These are phyloP conservation scores for Chaetophractus vellerosus DNA, from an alignment of 2,797 vertebrate species.

Conservation along the genomic window DNA sequence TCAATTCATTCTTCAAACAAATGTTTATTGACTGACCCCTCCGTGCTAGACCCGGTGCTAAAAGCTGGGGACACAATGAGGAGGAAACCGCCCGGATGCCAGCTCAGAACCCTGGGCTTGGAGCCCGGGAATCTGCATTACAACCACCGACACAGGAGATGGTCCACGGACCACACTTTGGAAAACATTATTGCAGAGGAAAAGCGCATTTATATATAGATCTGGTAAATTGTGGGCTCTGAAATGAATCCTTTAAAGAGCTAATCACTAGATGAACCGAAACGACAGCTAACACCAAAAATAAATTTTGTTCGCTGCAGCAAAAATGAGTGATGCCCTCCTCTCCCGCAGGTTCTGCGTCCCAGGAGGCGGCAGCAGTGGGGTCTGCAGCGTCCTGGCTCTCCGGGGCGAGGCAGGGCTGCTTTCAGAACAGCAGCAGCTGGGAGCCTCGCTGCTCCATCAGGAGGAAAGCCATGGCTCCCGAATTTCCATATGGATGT, in stretches of 20 bases:
- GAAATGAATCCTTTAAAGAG: constrained; percentile 1
- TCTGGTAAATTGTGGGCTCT: background rate
- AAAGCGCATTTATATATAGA: background rate
- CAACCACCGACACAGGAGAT: accelerated
- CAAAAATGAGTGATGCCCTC: background rate
- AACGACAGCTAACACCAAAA: background rate
- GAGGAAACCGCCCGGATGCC: background rate
- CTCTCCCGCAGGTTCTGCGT: accelerated
- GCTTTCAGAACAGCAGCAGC: constrained; percentile 4
- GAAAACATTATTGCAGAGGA: background rate
- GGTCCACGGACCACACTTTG: background rate
- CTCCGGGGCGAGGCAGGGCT: background rate
- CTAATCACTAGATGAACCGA: background rate
- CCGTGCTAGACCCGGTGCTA: background rate
- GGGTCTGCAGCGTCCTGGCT: background rate
- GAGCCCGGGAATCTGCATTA: background rate
- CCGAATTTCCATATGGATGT: constrained; percentile 67
- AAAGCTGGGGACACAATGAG: background rate
- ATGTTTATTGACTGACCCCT: background rate
- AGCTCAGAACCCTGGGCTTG: background rate
- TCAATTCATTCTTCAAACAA: background rate
- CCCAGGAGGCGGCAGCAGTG: background rate
- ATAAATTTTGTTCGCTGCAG: background rate
- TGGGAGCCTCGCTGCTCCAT: background rate
- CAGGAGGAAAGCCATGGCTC: constrained; percentile 64